Evolutionary conservation across 2,797 vertebrate genomes (phyloP).

Genomic region (Galaxias olidus): DNA sequence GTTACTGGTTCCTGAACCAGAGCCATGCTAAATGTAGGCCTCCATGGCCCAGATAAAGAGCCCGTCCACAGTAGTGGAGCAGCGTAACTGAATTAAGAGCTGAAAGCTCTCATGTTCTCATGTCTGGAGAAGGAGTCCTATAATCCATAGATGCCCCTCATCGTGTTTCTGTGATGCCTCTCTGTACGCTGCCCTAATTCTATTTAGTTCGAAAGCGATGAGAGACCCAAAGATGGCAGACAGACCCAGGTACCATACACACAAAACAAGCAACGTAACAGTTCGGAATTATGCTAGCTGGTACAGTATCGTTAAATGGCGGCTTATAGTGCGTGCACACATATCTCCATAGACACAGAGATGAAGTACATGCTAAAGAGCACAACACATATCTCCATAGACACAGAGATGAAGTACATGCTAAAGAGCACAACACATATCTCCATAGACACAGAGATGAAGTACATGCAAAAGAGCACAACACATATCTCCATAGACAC

Average conservation of each 20-base stretch:
- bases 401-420: too few species aligned
- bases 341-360: too few species aligned
- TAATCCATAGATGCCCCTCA: conserved; percentile 13
- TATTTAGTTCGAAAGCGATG: conserved; percentile 33
- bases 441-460: too few species aligned
- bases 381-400: too few species aligned
- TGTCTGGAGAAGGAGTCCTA: conserved; percentile 23
- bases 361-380: too few species aligned
- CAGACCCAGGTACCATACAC: conserved; percentile 9
- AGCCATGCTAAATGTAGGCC: conserved; percentile 8
- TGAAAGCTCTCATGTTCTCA: conserved; percentile 53
- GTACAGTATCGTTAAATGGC: too few species aligned
- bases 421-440: too few species aligned
- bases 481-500: too few species aligned
- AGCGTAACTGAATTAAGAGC: conserved; percentile 63
- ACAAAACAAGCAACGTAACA: conserved; percentile 10
- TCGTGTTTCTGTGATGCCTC: conserved; percentile 37
- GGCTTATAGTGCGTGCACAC: too few species aligned
- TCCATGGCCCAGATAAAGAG: conserved; percentile 42
- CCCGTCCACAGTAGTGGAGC: conserved; percentile 42
- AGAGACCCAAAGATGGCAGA: conserved; percentile 12
- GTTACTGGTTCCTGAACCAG: background rate
- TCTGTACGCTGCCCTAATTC: conserved; percentile 39
- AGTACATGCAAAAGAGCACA: too few species aligned
- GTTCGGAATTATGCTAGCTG: too few species aligned